These are phyloP conservation scores for Tetragonisca angustula DNA, from an alignment of 2,888 invertebrate genomes.

Conservation along the genomic window DNA sequence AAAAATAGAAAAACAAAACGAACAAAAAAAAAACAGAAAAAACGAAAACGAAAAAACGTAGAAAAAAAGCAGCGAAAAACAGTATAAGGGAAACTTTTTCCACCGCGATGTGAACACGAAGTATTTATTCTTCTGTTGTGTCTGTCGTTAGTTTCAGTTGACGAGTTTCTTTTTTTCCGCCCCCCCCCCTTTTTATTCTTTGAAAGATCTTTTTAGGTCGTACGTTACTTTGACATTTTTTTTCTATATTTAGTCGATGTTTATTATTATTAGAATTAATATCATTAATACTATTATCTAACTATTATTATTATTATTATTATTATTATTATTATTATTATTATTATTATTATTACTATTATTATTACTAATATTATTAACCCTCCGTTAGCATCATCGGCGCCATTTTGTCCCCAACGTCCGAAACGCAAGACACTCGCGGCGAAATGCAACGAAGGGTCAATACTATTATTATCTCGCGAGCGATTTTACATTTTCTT, in stretches of 20 bases:
- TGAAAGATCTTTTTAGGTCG: neutral
- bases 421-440: neutral
- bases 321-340: neutral
- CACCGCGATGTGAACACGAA: neutral
- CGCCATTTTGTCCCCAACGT: neutral
- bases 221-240: slow-evolving; percentile 2
- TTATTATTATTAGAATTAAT: slow-evolving; percentile 3
- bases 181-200: neutral
- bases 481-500: neutral
- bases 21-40: neutral
- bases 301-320: neutral
- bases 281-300: neutral
- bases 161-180: neutral
- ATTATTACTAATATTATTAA: neutral
- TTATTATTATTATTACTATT: neutral
- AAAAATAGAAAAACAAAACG: no score
- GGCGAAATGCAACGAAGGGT: neutral
- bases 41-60: neutral
- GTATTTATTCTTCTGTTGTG: slow-evolving; percentile 10
- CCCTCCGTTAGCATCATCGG: neutral
- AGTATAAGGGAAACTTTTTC: neutral
- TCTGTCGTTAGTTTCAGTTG: neutral
- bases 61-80: neutral
- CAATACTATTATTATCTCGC: neutral
- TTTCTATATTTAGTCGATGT: slow-evolving; percentile 8